phyloP scores from a whole-genome alignment of 2,113 vertebrate species.

The Anhinga anhinga region DNA sequence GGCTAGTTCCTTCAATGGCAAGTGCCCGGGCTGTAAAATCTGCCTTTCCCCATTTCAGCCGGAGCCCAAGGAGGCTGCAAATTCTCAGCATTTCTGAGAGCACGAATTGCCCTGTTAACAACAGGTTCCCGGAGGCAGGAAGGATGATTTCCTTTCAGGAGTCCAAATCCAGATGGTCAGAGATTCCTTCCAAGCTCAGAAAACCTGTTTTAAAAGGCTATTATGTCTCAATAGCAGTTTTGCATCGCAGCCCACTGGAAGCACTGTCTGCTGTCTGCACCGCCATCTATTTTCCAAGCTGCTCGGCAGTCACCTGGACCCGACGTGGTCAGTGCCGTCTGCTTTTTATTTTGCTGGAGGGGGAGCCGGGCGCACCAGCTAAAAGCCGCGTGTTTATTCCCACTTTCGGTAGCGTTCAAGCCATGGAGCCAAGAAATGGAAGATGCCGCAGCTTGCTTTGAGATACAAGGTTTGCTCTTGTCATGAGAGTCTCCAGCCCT shows the following conservation, averaged over 20 bases:
- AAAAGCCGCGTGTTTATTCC: background rate
- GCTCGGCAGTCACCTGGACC: background rate
- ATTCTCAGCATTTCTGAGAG: background rate
- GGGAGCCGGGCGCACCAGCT: background rate
- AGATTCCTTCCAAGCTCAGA: conserved; percentile 32
- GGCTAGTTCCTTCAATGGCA: background rate
- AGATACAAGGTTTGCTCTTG: rapidly evolving
- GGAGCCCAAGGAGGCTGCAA: background rate
- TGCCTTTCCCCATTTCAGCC: background rate
- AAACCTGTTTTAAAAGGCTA: conserved; percentile 24
- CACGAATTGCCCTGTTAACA: background rate
- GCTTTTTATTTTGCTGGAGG: background rate
- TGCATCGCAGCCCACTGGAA: background rate
- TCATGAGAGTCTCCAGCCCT: background rate
- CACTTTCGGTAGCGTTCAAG: background rate
- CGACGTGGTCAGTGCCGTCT: background rate
- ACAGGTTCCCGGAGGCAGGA: background rate
- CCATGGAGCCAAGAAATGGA: rapidly evolving
- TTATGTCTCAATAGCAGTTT: background rate
- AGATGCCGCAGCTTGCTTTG: background rate
- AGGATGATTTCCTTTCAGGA: conserved; percentile 44
- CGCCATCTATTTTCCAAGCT: background rate
- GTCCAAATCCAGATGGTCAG: conserved; percentile 40
- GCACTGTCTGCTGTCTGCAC: background rate
- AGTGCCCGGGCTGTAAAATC: background rate